These are phyloP conservation scores for Acanthosepion pharaonis DNA, from an alignment of 2,888 invertebrate species.

Conservation along the genomic window DNA sequence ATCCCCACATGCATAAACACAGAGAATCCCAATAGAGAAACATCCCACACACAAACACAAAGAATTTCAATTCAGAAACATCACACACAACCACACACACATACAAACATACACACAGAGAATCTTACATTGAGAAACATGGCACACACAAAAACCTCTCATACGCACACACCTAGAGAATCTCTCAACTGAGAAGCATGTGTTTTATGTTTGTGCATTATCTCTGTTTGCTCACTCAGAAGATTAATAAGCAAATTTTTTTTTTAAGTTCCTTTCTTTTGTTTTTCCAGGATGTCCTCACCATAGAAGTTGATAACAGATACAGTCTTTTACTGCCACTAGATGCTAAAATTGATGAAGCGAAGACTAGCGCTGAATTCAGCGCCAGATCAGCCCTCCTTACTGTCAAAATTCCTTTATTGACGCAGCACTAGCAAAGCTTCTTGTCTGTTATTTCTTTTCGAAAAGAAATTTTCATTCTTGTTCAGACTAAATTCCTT, in stretches of 20 bases:
- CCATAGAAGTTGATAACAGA: constrained; percentile 59
- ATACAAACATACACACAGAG: too few species aligned
- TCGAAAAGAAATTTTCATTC: too few species aligned
- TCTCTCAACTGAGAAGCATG: too few species aligned
- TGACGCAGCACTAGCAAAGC: neutral
- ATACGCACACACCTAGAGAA: too few species aligned
- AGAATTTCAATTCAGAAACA: too few species aligned
- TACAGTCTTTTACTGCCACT: constrained; percentile 62
- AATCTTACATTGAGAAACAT: too few species aligned
- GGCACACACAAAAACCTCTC: too few species aligned
- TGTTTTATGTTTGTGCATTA: neutral
- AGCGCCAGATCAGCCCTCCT: constrained; percentile 63
- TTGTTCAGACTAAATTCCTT: too few species aligned
- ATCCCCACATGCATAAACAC: too few species aligned
- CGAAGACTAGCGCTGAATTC: constrained; percentile 65
- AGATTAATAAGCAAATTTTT: neutral
- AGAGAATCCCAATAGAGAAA: too few species aligned
- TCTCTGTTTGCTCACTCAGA: neutral
- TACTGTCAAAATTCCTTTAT: constrained; percentile 59
- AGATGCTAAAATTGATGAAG: constrained; percentile 58
- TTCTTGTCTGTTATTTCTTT: neutral
- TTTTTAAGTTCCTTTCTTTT: neutral
- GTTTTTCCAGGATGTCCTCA: constrained; percentile 64
- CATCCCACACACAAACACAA: too few species aligned
- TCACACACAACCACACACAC: too few species aligned